These are phyloP conservation scores for Lutraria lutraria DNA, from an alignment of 2,888 invertebrate species.

Conservation along the genomic window DNA sequence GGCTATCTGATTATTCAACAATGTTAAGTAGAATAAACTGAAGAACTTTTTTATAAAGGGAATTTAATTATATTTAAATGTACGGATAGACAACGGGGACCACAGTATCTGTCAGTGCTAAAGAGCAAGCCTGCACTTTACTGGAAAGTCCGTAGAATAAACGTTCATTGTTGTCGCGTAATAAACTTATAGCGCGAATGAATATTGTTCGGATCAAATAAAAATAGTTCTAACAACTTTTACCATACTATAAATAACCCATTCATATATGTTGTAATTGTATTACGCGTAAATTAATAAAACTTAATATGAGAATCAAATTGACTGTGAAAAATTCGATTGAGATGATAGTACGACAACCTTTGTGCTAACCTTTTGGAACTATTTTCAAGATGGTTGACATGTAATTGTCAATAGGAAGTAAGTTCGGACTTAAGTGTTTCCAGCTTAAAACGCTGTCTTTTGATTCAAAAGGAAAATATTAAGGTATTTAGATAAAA, in stretches of 20 bases:
- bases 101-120: background rate
- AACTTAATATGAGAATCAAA: background rate
- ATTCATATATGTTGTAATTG: background rate
- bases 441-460: conserved; percentile 22
- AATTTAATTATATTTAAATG: too few relatives aligned
- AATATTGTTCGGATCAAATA: background rate
- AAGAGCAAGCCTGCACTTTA: background rate
- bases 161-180: background rate
- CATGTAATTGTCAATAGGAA: conserved; percentile 52
- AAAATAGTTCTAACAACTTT: conserved; percentile 6
- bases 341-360: background rate
- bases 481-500: background rate
- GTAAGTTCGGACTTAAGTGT: conserved; percentile 41
- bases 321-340: background rate
- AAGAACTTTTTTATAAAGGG: too few relatives aligned
- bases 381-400: conserved; percentile 67
- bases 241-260: background rate
- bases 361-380: conserved; percentile 13
- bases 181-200: conserved; percentile 15
- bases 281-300: background rate
- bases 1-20: too few relatives aligned
- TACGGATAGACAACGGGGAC: too few relatives aligned
- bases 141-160: background rate
- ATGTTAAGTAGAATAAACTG: too few relatives aligned
- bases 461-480: background rate